Base-by-base conservation (phyloP, 2,888 invertebrate species). In the Eretmocerus hayati region DNA sequence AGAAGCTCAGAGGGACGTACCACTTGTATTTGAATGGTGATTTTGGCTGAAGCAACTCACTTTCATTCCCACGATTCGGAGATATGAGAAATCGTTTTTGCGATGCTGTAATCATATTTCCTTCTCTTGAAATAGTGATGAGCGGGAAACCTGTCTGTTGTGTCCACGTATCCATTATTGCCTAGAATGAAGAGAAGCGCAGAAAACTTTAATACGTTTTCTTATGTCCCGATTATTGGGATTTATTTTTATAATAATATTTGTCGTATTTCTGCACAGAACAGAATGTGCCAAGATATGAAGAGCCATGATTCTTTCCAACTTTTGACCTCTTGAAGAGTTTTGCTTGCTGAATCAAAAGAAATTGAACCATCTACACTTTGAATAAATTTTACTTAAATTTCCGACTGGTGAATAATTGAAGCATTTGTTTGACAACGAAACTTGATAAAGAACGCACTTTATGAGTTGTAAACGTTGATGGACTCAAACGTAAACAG, bases 61-160 rank as follows among this genome's bases (percentile, higher is more conserved):
- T 78, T 45, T 75, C 72, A 26, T 26, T 26, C 61, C 79, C 79
- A 37, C 77, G 77, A 32, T 50, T 56, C 2, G 67, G 64, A 4
- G 76, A 74, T 32, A 77, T 62, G 36, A 74, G 69, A 64, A 75
- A 87, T 72, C 86, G 73, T 61, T 82, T 81, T 65, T 89, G 90
- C 3, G 74, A 76, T 0, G 85, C 78, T 0, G 78, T 70, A 2
- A 88, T 79, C 42, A 80, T 77, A 39, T 77, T 76, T 1, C 81
- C 82, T 31, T 78, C 76, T 42, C 78, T 72, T 0, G 74, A 74
- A 21, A 90, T 79, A 16, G 79, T 81, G 6, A 90, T 78, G n/a
- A 89, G 71, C 0, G 90, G 90, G 65, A 86, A 90, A 0, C 90
- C 90, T 67, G 87, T 86, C 66, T 86, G 82, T 58, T 85, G 80